phyloP scores from a whole-genome alignment of 1,140 invertebrate species.

The Dolichoris vasculosae region DNA sequence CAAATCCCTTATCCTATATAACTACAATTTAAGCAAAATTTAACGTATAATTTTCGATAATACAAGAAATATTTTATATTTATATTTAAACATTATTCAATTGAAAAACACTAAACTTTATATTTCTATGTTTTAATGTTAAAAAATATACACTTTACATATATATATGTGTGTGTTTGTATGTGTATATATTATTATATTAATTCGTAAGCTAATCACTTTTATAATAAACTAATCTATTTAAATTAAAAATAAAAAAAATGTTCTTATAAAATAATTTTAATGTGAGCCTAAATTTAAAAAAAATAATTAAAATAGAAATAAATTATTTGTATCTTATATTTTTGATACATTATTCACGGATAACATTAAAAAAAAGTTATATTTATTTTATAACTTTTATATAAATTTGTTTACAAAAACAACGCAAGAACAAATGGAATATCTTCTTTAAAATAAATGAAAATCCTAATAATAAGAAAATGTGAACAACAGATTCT shows the following conservation, averaged over 20 bases:
- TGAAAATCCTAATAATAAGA: not conserved
- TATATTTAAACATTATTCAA: not conserved
- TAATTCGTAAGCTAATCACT: not conserved
- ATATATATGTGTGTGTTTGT: too few species aligned
- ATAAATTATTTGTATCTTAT: slow-evolving; percentile 8
- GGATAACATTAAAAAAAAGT: not conserved
- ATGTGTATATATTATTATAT: not conserved
- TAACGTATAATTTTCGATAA: too few species aligned
- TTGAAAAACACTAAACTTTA: not conserved
- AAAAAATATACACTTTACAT: not conserved
- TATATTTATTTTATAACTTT: slow-evolving; percentile 7
- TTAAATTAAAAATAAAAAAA: not conserved
- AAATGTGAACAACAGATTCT: not conserved
- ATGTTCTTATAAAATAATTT: not conserved
- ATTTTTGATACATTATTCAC: not conserved
- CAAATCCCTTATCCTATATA: not conserved
- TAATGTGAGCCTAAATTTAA: not conserved
- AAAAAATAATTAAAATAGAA: not conserved
- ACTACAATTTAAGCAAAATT: too few species aligned
- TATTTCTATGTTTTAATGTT: not conserved
- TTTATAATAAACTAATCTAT: not conserved
- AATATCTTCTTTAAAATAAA: slow-evolving; percentile 10
- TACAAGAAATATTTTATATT: not conserved
- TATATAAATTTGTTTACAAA: slow-evolving; percentile 14
- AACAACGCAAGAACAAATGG: slow-evolving; percentile 5